Evolutionary conservation across 1,140 invertebrate species (phyloP), one percentile per base, ranked within the genome.

Genomic region (Bilobella aurantiaca): DNA sequence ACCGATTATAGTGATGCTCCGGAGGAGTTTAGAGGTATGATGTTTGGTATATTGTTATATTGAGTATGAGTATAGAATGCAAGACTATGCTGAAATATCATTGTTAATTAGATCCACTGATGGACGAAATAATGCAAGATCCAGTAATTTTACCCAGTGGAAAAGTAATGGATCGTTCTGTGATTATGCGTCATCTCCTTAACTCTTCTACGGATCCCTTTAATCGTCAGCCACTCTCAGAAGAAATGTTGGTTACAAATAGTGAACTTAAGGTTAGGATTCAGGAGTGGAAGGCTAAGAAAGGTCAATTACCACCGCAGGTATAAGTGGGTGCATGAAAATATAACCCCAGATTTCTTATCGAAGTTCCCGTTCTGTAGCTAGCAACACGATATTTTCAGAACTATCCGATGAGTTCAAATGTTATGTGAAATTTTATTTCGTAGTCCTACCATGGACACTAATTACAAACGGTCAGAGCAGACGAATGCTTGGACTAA

Each of bases 121-220:
- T 98, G 94, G 92, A 95, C 75, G 98, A 94, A 0, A 77, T 99
- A 23, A 98, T 98, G 95, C 87, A 87, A 1, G 93, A 99, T 77
- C 96, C 96, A 1, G 94, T 98, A 0, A 81, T 88, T 64, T 79
- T 99, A 66, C 95, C 95, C 12, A 93, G 92, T 63, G 95, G 95
- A 64, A 91, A 90, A 73, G 83, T 97, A 1, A 97, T 98, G 92
- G 95, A 98, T 78, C 83, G 93, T 57, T 84, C 92, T 29, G 89
- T 96, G 66, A 98, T 99, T 60, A 84, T 91, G 69, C 82, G 90
- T 63, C 95, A 98, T 82, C 83, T 99, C 74, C 83, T 98, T 57
- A 97, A 96, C 77, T 96, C 93, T 72, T 88, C 86, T 70, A 97
- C 93, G 0, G 95, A 99, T 84, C 96, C 96, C 1, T 99, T 99